Conservation (phyloP, 2,797 vertebrate species). For the Erethizon dorsatum region DNA sequence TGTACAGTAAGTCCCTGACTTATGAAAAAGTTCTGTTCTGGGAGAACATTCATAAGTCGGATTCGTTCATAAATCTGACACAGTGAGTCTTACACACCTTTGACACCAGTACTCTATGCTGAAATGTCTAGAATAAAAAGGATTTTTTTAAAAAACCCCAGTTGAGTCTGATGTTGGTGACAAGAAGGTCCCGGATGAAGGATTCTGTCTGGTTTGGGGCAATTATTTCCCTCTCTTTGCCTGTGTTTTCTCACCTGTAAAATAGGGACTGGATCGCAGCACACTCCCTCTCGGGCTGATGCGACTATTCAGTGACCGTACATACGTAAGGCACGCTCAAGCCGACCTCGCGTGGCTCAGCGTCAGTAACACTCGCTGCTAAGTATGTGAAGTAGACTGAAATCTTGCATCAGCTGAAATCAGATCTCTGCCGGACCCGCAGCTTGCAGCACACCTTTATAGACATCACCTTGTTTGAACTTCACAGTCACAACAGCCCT, state of each 20-base stretch:
- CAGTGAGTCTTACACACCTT: neutral
- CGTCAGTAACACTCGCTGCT: neutral
- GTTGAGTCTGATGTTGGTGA: neutral
- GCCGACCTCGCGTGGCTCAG: neutral
- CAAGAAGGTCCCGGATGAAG: neutral
- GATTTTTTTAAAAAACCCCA: neutral
- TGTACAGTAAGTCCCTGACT: neutral
- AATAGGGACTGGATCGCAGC: neutral
- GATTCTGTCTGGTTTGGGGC: neutral
- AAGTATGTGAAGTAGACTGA: neutral
- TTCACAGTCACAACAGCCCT: neutral
- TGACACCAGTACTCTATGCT: neutral
- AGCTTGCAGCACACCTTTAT: neutral
- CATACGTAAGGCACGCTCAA: neutral
- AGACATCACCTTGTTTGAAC: neutral
- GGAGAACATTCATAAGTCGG: neutral
- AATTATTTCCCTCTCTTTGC: neutral
- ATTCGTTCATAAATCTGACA: neutral
- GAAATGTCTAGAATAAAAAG: neutral
- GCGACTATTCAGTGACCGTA: neutral
- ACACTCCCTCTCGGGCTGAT: neutral
- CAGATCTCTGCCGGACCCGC: neutral
- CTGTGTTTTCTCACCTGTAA: neutral
- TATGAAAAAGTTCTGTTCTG: neutral
- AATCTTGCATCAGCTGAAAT: neutral